These are phyloP conservation scores for Pteropus rufus DNA, from an alignment of 2,797 vertebrate species.

Conservation along the genomic window DNA sequence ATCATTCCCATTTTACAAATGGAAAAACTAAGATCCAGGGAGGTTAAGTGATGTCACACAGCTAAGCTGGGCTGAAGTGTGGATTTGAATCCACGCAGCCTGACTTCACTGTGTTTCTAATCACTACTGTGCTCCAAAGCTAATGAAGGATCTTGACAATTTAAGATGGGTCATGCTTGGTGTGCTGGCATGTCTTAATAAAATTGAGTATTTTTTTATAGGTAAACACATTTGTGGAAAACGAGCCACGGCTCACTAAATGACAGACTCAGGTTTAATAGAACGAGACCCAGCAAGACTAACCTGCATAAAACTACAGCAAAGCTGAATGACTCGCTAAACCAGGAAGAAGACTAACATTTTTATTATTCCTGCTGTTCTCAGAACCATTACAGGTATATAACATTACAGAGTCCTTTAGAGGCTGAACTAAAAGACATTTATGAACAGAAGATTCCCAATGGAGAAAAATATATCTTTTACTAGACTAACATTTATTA, in stretches of 20 bases:
- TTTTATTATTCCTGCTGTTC: constrained; percentile 1
- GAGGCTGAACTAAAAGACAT: neutral
- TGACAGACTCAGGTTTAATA: neutral
- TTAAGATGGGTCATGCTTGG: neutral
- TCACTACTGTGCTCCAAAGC: neutral
- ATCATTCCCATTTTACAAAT: neutral
- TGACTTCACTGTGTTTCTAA: neutral
- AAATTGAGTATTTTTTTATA: neutral
- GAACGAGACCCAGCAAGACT: neutral
- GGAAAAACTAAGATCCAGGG: neutral
- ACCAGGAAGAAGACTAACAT: neutral
- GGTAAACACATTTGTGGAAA: neutral
- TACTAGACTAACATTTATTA: neutral
- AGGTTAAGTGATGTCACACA: neutral
- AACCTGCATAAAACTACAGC: neutral
- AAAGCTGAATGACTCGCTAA: neutral
- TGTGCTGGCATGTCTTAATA: neutral
- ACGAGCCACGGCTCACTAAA: neutral
- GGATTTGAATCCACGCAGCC: neutral
- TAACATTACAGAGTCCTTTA: neutral
- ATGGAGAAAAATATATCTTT: neutral
- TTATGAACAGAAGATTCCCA: neutral
- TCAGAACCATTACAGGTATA: neutral
- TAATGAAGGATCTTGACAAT: neutral
- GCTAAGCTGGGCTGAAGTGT: neutral